phyloP scores from a whole-genome alignment of 2,888 invertebrate genomes.

The Morpho achilles region DNA sequence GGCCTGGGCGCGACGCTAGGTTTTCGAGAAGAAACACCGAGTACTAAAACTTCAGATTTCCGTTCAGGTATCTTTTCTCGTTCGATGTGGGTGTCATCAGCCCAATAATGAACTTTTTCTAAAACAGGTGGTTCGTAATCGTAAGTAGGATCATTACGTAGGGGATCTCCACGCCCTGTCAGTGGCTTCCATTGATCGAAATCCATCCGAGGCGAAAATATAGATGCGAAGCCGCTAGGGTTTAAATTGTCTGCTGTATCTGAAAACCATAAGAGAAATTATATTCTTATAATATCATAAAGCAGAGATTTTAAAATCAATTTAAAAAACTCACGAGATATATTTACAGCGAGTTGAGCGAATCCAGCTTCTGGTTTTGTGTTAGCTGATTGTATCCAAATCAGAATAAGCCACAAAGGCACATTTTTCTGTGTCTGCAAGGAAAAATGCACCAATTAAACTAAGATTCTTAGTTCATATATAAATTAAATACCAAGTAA shows the following conservation, averaged over 20 bases:
- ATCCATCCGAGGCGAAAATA: conserved; percentile 87
- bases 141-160: conserved; percentile 91
- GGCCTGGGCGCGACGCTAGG: conserved; percentile 78
- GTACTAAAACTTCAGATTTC: conserved; percentile 84
- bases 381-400: conserved; percentile 27
- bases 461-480: neutral
- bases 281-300: neutral
- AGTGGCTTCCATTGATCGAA: conserved; percentile 91
- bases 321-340: conserved; percentile 29
- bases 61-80: conserved; percentile 73
- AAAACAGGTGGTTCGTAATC: conserved; percentile 91
- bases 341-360: conserved; percentile 32
- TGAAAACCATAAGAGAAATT: conserved; percentile 30
- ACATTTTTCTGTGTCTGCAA: conserved; percentile 32
- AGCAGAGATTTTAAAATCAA: neutral
- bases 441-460: conserved; percentile 5
- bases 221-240: conserved; percentile 48
- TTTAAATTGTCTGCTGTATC: conserved; percentile 44
- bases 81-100: conserved; percentile 82
- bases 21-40: conserved; percentile 84
- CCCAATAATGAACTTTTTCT: conserved; percentile 90
- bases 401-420: conserved; percentile 24
- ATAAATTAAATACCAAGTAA: too few species aligned
- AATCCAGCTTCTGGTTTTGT: conserved; percentile 29
- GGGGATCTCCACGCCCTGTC: conserved; percentile 88